These are phyloP conservation scores for Aricia artaxerxes DNA, from an alignment of 2,888 invertebrate species.

Conservation along the genomic window DNA sequence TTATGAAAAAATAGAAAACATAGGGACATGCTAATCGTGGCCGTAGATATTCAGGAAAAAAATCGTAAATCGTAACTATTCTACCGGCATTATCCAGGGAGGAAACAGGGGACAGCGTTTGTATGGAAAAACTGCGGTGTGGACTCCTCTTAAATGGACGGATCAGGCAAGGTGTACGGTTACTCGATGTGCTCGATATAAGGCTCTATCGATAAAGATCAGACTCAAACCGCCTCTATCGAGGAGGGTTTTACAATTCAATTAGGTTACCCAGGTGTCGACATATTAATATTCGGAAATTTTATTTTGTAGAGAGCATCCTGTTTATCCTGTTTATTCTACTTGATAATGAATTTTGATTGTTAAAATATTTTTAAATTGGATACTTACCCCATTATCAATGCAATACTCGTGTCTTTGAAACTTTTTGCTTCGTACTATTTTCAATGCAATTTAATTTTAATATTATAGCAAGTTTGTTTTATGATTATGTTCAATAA, in stretches of 20 bases:
- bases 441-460: too few relatives aligned
- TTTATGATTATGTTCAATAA: too few relatives aligned
- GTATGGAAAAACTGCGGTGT: too few relatives aligned
- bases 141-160: not conserved
- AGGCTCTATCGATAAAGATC: conserved; percentile 65
- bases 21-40: too few relatives aligned
- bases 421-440: not conserved
- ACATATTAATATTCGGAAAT: conserved; percentile 62
- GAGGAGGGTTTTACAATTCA: conserved; percentile 77
- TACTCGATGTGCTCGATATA: conserved; percentile 3
- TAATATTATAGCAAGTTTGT: too few relatives aligned
- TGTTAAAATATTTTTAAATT: not conserved
- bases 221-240: conserved; percentile 72
- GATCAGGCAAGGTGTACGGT: conserved; percentile 12
- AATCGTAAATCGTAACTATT: too few relatives aligned
- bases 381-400: not conserved
- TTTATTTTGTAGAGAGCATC: not conserved
- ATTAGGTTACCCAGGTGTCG: conserved; percentile 74
- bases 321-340: not conserved
- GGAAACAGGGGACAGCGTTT: too few relatives aligned
- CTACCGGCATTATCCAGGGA: too few relatives aligned
- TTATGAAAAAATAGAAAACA: too few relatives aligned
- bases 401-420: not conserved
- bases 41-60: too few relatives aligned
- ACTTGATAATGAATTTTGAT: conserved; percentile 3